These are phyloP conservation scores for Dolichoris vasculosae DNA, from an alignment of 1,140 invertebrate genomes.

Conservation along the genomic window DNA sequence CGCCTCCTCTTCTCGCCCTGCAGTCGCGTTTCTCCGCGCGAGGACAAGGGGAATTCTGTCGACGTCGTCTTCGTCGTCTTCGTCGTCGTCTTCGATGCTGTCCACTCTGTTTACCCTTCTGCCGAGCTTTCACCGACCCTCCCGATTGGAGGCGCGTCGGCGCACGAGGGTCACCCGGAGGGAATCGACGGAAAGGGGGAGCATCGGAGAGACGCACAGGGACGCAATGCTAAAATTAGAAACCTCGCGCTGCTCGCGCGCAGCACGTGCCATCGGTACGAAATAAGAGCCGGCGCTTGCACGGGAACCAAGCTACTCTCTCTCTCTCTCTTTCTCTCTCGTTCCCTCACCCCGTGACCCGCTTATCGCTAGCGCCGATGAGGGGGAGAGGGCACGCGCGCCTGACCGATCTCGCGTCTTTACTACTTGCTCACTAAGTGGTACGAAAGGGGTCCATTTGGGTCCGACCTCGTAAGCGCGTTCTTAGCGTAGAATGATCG, in stretches of 20 bases:
- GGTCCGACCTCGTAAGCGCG: too few relatives aligned
- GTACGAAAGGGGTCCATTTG: not conserved
- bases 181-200: not conserved
- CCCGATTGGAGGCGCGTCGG: not conserved
- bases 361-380: not conserved
- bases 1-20: not conserved
- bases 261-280: slow-evolving; percentile 27
- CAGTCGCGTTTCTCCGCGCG: not conserved
- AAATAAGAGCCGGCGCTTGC: slow-evolving; percentile 27
- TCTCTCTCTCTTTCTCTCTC: not conserved
- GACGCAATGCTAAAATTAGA: slow-evolving; percentile 1
- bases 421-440: slow-evolving; percentile 48
- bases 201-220: not conserved
- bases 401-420: slow-evolving; percentile 42
- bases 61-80: not conserved
- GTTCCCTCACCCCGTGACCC: not conserved
- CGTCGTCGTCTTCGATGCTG: too few relatives aligned
- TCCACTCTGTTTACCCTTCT: slow-evolving; percentile 31
- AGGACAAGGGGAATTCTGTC: not conserved
- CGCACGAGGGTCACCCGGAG: not conserved
- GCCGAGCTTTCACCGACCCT: not conserved
- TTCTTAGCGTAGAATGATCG: too few relatives aligned
- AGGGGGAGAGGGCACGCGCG: slow-evolving; percentile 45
- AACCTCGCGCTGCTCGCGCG: not conserved
- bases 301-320: not conserved